Percentiles rank a stretch among this genome's conserved stretches.
Evolutionary conservation across 2,888 invertebrate genomes (phyloP).

Genomic region (Pammene fasciana): DNA sequence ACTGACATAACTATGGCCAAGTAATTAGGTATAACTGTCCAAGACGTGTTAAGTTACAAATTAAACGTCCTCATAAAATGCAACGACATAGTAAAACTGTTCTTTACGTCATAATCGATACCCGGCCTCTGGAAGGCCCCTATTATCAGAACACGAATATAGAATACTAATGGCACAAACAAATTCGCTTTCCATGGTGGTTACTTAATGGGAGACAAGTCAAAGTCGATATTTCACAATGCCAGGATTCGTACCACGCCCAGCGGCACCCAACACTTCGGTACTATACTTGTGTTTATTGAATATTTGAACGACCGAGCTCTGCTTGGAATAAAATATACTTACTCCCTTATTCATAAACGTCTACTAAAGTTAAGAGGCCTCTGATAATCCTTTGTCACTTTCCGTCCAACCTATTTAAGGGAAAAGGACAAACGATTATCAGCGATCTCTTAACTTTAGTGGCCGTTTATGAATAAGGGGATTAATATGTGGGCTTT

Average conservation of each 20-base stretch:
- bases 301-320: no score
- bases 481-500: no score
- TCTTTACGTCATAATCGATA: conserved; percentile 33
- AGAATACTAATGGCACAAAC: conserved; percentile 38
- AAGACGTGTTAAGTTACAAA: conserved; percentile 27
- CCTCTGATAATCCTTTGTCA: no score
- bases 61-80: conserved; percentile 31
- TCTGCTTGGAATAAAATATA: no score
- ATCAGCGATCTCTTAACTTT: no score
- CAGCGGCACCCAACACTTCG: not conserved
- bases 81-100: conserved; percentile 32
- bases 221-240: conserved; percentile 27
- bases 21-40: conserved; percentile 22
- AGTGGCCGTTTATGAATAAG: no score
- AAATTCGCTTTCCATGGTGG: conserved; percentile 28
- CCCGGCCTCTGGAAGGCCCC: conserved; percentile 28
- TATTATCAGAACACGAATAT: conserved; percentile 33
- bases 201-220: conserved; percentile 18
- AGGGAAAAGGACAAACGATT: no score
- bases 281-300: not conserved
- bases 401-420: no score
- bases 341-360: no score
- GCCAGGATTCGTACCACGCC: conserved; percentile 16
- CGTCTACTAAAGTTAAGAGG: no score
- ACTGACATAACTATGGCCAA: not conserved